Percentiles rank a stretch among this genome's conserved stretches.
Conservation (phyloP, 2,113 vertebrate genomes). For the Tachycineta bicolor region DNA sequence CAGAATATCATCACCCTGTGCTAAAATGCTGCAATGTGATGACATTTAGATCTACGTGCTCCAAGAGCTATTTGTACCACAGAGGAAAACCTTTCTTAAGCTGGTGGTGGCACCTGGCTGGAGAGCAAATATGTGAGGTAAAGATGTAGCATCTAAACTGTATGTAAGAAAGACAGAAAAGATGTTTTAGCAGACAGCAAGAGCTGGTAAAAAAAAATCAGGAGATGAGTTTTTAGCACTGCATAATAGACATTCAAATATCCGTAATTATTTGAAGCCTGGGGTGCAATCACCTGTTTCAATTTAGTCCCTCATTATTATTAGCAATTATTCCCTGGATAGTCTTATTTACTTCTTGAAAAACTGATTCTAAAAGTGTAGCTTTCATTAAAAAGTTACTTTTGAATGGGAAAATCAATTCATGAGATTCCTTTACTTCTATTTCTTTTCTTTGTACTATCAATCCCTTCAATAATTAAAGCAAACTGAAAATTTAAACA, state of each 20-base stretch:
- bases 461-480: not conserved
- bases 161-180: not conserved
- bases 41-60: not conserved
- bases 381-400: not conserved
- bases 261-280: not conserved
- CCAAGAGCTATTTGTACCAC: conserved; percentile 1
- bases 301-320: not conserved
- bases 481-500: not conserved
- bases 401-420: not conserved
- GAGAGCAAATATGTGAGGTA: not conserved
- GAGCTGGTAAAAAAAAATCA: not conserved
- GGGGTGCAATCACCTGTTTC: not conserved
- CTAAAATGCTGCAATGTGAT: conserved; percentile 17
- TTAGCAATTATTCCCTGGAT: not conserved
- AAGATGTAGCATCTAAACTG: not conserved
- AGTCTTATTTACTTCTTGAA: not conserved
- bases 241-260: not conserved
- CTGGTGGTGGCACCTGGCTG: not conserved
- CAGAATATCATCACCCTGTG: not conserved
- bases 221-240: not conserved
- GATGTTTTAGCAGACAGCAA: not conserved
- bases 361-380: not conserved
- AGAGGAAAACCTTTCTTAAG: conserved; percentile 1
- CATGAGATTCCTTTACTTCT: not conserved
- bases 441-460: not conserved